Evolutionary conservation across 2,888 invertebrate genomes (phyloP).

Genomic region (Sympetrum striolatum): DNA sequence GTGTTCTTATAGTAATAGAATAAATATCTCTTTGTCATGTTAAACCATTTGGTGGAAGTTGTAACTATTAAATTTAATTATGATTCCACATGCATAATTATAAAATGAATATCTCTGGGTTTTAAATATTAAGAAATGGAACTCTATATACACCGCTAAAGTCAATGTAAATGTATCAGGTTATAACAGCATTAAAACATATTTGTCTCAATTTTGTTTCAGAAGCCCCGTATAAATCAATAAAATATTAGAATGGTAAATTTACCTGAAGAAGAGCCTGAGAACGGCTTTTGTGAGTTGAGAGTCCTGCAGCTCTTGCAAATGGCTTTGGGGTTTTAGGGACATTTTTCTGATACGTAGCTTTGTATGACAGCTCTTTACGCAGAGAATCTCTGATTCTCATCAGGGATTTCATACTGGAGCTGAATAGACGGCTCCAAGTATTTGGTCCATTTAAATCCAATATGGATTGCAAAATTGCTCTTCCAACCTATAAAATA

Average conservation of each 20-base stretch:
- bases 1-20: no score
- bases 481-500: constrained; percentile 74
- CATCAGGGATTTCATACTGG: constrained; percentile 75
- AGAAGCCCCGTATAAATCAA: no score
- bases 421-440: constrained; percentile 79
- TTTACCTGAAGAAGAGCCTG: background rate
- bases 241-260: background rate
- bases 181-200: no score
- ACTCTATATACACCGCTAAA: no score
- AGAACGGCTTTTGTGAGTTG: background rate
- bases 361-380: constrained; percentile 48
- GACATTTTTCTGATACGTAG: background rate
- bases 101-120: no score
- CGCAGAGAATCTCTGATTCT: constrained; percentile 67
- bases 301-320: background rate
- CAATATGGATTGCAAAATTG: constrained; percentile 82
- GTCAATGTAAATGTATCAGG: no score
- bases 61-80: no score
- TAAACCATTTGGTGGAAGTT: no score
- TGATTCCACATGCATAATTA: no score
- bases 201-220: no score
- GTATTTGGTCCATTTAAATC: constrained; percentile 84
- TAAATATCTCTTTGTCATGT: no score
- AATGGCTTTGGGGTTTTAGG: background rate
- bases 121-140: no score